Conservation (phyloP, 2,113 vertebrate genomes). For the Myrmophylax atrothorax region DNA sequence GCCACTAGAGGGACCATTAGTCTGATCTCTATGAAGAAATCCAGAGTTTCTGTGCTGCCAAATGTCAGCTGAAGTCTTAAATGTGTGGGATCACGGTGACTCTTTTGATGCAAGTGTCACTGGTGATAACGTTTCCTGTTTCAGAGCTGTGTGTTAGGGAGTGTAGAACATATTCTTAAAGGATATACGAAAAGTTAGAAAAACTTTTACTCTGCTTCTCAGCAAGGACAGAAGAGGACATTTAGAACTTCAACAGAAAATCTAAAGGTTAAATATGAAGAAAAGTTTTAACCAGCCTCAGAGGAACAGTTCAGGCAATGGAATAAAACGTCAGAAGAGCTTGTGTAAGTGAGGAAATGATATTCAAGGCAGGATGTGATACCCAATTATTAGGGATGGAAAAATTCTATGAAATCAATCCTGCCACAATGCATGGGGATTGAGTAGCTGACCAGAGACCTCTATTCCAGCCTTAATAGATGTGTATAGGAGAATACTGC, state of each 20-base stretch:
- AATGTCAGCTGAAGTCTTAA: neutral
- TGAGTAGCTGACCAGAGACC: neutral
- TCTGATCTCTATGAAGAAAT: neutral
- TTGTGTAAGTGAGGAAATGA: neutral
- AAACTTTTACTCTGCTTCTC: neutral
- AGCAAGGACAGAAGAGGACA: neutral
- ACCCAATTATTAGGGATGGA: neutral
- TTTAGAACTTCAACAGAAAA: neutral
- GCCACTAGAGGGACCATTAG: neutral
- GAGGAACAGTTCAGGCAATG: neutral
- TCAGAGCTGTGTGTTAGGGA: neutral
- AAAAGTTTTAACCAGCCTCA: neutral
- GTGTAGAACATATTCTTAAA: neutral
- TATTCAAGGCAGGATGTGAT: neutral
- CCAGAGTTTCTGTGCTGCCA: neutral
- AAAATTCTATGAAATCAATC: neutral
- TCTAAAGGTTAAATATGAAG: neutral
- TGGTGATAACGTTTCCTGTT: neutral
- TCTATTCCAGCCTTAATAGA: neutral
- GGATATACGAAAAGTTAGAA: neutral
- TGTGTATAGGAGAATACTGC: neutral
- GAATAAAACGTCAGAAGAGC: neutral
- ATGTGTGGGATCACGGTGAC: accelerated
- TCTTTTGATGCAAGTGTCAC: neutral
- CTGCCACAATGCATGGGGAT: neutral